Evolutionary conservation across 2,888 invertebrate species (phyloP).

Genomic region (Tenthredo distinguenda): DNA sequence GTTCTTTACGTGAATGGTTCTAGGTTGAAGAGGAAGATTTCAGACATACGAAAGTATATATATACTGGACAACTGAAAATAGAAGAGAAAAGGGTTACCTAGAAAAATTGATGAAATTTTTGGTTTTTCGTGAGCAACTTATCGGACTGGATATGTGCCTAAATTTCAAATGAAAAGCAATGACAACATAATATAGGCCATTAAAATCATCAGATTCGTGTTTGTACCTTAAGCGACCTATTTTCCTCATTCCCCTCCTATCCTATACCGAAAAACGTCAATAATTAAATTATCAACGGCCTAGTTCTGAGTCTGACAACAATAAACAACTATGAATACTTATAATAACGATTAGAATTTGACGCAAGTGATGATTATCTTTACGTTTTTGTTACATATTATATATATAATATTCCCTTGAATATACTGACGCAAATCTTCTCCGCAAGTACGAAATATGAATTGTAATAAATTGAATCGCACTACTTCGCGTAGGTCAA

Average conservation of each 20-base stretch:
- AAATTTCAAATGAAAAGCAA: not conserved
- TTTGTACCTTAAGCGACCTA: not conserved
- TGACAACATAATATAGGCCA: not conserved
- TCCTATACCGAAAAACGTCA: not conserved
- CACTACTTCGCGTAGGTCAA: not conserved
- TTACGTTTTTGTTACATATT: not conserved
- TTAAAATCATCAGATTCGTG: not conserved
- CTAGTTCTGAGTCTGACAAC: not conserved
- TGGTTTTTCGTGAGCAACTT: not conserved
- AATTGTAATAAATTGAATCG: not conserved
- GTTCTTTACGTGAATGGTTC: not conserved
- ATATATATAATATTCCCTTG: not conserved
- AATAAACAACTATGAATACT: not conserved
- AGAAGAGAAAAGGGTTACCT: not conserved
- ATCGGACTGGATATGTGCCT: not conserved
- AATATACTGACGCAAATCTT: not conserved
- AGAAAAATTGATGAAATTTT: too few species aligned
- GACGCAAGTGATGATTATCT: not conserved
- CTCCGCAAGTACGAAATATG: not conserved
- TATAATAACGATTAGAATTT: not conserved
- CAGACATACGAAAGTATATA: not conserved
- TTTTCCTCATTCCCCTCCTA: not conserved
- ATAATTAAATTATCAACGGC: not conserved
- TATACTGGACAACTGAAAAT: not conserved
- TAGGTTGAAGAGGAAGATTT: not conserved